Evolutionary conservation across 2,888 invertebrate genomes (phyloP).

Genomic region (Agrotis exclamationis): DNA sequence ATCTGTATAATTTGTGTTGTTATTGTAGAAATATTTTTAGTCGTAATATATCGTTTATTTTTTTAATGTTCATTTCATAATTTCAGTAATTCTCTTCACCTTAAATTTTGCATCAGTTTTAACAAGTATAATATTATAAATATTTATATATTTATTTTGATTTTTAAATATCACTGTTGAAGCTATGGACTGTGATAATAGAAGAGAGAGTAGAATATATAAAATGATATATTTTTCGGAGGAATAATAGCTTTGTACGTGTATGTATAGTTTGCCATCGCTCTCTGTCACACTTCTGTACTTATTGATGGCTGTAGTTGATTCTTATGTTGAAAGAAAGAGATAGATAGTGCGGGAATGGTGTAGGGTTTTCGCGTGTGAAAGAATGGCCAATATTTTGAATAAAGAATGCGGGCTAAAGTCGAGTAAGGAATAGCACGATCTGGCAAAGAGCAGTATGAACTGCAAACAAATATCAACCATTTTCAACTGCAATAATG

Average conservation of each 20-base stretch:
- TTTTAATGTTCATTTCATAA: neutral
- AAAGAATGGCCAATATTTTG: constrained; percentile 7
- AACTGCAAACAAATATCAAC: constrained; percentile 2
- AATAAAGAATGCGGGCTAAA: constrained; percentile 14
- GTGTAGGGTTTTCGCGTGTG: neutral
- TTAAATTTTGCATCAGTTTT: neutral
- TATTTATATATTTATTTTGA: constrained; percentile 7
- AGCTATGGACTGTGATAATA: constrained; percentile 90
- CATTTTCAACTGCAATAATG: neutral
- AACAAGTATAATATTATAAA: neutral
- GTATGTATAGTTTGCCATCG: constrained; percentile 70
- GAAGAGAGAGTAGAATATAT: constrained; percentile 79
- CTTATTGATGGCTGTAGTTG: constrained; percentile 64
- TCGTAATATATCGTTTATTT: constrained; percentile 1
- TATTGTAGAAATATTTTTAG: constrained; percentile 1
- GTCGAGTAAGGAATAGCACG: neutral
- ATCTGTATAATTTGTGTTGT: constrained; percentile 8
- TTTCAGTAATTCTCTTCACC: neutral
- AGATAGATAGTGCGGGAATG: constrained; percentile 11
- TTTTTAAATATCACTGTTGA: constrained; percentile 70
- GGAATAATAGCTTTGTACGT: constrained; percentile 71
- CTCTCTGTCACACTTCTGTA: constrained; percentile 74
- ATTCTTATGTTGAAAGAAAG: constrained; percentile 21
- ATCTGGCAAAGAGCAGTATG: neutral
- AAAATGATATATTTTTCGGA: constrained; percentile 73